Evolutionary conservation across 2,113 vertebrate species (phyloP), one percentile per base, ranked within the genome.

Genomic region (Ramphastos sulfuratus): DNA sequence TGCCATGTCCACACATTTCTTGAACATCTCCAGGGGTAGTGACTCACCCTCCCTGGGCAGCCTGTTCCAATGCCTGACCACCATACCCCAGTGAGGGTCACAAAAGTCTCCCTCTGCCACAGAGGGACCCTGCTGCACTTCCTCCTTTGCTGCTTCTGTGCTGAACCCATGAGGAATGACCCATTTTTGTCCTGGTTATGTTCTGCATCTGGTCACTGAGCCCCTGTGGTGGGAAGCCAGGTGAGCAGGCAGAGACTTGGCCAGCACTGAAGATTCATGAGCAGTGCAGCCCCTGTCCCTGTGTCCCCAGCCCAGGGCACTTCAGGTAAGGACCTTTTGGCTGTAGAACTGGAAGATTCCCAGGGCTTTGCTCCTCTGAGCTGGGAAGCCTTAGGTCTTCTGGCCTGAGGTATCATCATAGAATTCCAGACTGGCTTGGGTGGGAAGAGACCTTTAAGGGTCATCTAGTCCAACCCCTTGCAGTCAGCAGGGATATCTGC

Each of bases 71-170:
- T 48, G 46, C 28, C 50, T 48, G 46, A 48, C 46, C 46, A 48
- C 27, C 21, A 12, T 5, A 14, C 4, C 42, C 17, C 12, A 5
- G 19, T 0, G 23, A 9, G 48, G 31, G 25, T 31, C 16, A 10
- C 87, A 35, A 2, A 7, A 17, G 31, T 2, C 9, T 28, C 33
- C 60, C 9, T 11, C 21, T 7, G 1, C 2, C 11, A 2, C 0
- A 8, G 27, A 55, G 16, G 55, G 25, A 11, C 9, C 27, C 30
- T n/a, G 21, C 37, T 46, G 37, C 1, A 1, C 46, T 15, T 55
- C 46, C 18, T 19, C 27, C n/a, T 5, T 5, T 14, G 3, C 59
- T 52, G 60, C 39, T 19, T 12, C 59, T 3, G 5, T 16, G 66
- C 44, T 30, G n/a, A 20, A 10, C 25, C 24, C 4, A 2, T 1